phyloP scores from a whole-genome alignment of 2,888 invertebrate genomes.

The Tetragnatha montana region DNA sequence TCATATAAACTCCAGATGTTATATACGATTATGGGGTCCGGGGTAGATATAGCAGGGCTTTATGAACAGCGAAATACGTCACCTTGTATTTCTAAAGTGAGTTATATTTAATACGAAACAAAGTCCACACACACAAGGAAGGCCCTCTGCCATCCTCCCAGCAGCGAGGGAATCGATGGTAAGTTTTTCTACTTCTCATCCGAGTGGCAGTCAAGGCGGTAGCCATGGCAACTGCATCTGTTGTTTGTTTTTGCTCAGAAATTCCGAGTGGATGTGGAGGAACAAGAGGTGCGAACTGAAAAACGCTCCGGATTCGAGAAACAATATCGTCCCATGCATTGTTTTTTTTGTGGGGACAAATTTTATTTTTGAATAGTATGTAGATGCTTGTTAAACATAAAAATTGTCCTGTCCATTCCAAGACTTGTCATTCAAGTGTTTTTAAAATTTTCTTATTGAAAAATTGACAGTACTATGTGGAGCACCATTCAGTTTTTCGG shows the following conservation, averaged over 20 bases:
- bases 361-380: background rate
- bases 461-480: too few species aligned
- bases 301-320: too few species aligned
- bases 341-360: background rate
- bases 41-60: conserved; percentile 3
- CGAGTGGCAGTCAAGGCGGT: conserved; percentile 49
- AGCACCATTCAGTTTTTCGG: too few species aligned
- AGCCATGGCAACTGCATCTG: conserved; percentile 66
- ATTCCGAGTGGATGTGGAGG: conserved; percentile 51
- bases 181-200: conserved; percentile 14
- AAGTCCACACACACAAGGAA: background rate
- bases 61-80: conserved; percentile 34
- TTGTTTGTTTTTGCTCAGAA: conserved; percentile 58
- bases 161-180: conserved; percentile 40
- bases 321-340: too few species aligned
- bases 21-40: conserved; percentile 58
- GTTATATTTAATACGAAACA: conserved; percentile 50
- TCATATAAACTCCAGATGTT: conserved; percentile 34
- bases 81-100: conserved; percentile 11
- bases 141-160: conserved; percentile 34
- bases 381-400: too few species aligned
- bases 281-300: background rate
- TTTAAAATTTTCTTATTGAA: too few species aligned
- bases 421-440: too few species aligned
- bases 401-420: too few species aligned